These are phyloP conservation scores for Zaprionus gabonicus DNA, from an alignment of 1,140 invertebrate genomes.

Conservation along the genomic window DNA sequence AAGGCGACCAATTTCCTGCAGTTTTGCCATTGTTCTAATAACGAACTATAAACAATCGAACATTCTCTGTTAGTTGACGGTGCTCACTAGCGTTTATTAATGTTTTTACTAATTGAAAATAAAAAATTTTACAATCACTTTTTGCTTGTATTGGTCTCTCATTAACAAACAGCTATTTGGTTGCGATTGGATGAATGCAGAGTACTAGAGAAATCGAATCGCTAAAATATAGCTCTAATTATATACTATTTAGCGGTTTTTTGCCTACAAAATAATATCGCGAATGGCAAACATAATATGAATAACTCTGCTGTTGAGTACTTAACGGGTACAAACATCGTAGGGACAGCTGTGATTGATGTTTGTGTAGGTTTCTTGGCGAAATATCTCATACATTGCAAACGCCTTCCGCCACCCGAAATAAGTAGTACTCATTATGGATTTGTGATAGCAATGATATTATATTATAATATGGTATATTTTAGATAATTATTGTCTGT, in stretches of 20 bases:
- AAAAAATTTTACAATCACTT: neutral
- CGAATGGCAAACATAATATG: neutral
- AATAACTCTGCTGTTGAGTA: neutral
- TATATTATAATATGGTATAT: neutral
- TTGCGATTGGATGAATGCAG: neutral
- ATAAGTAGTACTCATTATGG: neutral
- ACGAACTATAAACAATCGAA: neutral
- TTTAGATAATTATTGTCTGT: neutral
- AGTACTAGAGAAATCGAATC: neutral
- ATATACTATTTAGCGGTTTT: neutral
- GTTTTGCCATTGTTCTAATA: neutral
- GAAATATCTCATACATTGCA: slow-evolving; percentile 18
- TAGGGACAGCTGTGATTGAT: slow-evolving; percentile 48
- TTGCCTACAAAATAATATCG: slow-evolving; percentile 17
- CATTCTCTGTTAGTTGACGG: no score
- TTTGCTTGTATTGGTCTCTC: neutral
- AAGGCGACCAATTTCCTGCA: neutral
- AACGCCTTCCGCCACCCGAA: neutral
- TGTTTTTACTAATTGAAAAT: no score
- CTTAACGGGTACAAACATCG: slow-evolving; percentile 21
- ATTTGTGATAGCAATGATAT: neutral
- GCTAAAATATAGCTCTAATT: neutral
- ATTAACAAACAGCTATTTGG: neutral
- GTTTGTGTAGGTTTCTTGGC: slow-evolving; percentile 9
- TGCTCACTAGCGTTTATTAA: no score